Base-by-base conservation (phyloP, 2,113 vertebrate species). In the Helogale parvula region DNA sequence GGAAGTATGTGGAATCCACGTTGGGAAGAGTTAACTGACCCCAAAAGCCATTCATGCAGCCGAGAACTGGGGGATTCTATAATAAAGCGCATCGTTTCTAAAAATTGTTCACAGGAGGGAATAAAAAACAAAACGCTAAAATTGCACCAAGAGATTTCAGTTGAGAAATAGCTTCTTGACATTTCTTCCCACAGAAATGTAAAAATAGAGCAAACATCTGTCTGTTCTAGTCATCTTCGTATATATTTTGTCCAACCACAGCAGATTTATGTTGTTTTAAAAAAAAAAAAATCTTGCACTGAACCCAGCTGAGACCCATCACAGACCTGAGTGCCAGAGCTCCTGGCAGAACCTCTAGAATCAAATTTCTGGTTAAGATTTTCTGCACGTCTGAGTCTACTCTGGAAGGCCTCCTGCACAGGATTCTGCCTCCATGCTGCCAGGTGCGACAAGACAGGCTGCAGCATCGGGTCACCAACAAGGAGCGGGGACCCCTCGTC, bases 181-280 rank as follows among this genome's bases (percentile, higher is more conserved):
- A 96, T 83, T 82, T 80, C 79, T 95, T 74, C 84, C 87, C 94
- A 95, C 52, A 87, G 79, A 88, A 76, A 93, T 50, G 50, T 85
- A 96, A 97, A 92, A 95, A 90, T 14, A 89, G 65, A 84, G 52
- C 65, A 81, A 88, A 94, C 85, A 94, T 93, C 76, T 94, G 88
- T 38, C 77, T 52, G 47, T 76, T 66, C 31, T 14, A 90, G 63
- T 33, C 84, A 83, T 92, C 35, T 31, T 52, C 38, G 5, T 72
- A 35, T 21, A 12, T 52, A 81, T 57, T 86, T 69, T 85, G 38
- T 31, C 41, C 92, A 93, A 52, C 33, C 21, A 17, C 25, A 87
- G 27, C 38, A 66, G 60, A 84, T 65, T 71, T 88, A 50, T 8
- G 31, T 33, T 10, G 14, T 95, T 81, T 33, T 4, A 81, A 66